Evolutionary conservation across 2,797 vertebrate genomes (phyloP).

Genomic region (Microctenopoma lineatum): DNA sequence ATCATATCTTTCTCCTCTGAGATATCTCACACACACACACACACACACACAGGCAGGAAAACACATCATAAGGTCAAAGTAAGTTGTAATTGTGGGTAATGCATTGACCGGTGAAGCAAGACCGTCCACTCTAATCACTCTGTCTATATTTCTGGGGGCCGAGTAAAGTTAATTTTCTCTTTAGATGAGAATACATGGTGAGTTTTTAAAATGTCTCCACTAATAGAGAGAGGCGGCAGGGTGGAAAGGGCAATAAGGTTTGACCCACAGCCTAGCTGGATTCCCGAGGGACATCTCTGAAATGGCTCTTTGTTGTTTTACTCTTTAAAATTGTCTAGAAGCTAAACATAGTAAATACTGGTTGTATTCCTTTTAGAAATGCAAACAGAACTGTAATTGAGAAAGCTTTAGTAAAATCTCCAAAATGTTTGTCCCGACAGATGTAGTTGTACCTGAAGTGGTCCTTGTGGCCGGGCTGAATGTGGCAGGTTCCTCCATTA

Average conservation of each 20-base stretch:
- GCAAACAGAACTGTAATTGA: background rate
- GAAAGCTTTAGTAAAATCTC: background rate
- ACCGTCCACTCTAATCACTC: conserved; percentile 54
- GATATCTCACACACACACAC: conserved; percentile 8
- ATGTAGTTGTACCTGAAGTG: conserved; percentile 88
- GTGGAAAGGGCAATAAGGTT: conserved; percentile 19
- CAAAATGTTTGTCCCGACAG: background rate
- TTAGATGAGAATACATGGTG: conserved; percentile 46
- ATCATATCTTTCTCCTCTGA: conserved; percentile 26
- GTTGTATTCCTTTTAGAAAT: background rate
- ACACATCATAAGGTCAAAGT: conserved; percentile 59
- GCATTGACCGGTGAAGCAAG: conserved; percentile 53
- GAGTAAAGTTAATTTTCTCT: conserved; percentile 45
- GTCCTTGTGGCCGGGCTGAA: conserved; percentile 86
- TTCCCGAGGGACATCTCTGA: conserved; percentile 15
- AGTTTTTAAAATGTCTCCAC: conserved; percentile 26
- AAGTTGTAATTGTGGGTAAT: conserved; percentile 59
- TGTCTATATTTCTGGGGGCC: conserved; percentile 45
- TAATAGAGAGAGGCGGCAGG: conserved; percentile 15
- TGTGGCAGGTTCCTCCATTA: conserved; percentile 94
- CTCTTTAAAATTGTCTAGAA: background rate
- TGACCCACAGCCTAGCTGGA: conserved; percentile 23
- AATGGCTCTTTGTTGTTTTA: conserved; percentile 1
- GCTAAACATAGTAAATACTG: background rate
- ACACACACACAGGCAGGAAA: conserved; percentile 50